Base-by-base conservation (phyloP, 2,797 vertebrate genomes). In the Sebastolobus altivelis region DNA sequence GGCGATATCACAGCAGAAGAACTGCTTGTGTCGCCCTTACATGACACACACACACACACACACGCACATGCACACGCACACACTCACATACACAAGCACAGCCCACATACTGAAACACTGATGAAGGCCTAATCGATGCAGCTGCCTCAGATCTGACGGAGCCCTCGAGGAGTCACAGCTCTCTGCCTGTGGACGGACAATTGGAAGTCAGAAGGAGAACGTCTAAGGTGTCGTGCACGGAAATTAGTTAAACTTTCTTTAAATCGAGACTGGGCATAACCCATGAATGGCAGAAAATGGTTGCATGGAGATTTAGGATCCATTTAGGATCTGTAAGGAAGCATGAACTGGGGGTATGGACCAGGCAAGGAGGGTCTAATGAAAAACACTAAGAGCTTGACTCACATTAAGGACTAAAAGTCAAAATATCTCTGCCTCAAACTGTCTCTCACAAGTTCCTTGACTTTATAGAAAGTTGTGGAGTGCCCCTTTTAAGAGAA, bases 1-100 rank as follows among this genome's bases (percentile, higher is more conserved):
- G 82, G 84, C 27, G 87, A 93, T 78, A 88, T 87, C 86, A 94
- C 94, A 94, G 92, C 90, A 93, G 93, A 8, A 95, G 92, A 94
- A 94, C 91, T 93, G 91, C 85, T 94, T 94, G 93, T 93, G 86
- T 93, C 89, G 67, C 72, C 86, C 35, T 73, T 40, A 54, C 75
- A 78, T 20, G 11, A 77, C 65, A 79, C 70, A 85, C 72, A 79
- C 22, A 70, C 38, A 69, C 54, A 76, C 60, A 81, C 62, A 85
- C 52, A 70, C 33, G 77, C 59, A 72, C 62, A 84, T 37, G 79
- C 40, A 85, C 67, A 46, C 56, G 75, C 67, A 84, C 49, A 69
- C 43, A 77, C 40, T 84, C 70, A 46, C 43, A 65, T 29, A 72
- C 12, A 65, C 72, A 82, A 46, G 16, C 25, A 72, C 37, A 72